These are phyloP conservation scores for Poeciliopsis turneri DNA, from an alignment of 2,797 vertebrate species.

Conservation along the genomic window DNA sequence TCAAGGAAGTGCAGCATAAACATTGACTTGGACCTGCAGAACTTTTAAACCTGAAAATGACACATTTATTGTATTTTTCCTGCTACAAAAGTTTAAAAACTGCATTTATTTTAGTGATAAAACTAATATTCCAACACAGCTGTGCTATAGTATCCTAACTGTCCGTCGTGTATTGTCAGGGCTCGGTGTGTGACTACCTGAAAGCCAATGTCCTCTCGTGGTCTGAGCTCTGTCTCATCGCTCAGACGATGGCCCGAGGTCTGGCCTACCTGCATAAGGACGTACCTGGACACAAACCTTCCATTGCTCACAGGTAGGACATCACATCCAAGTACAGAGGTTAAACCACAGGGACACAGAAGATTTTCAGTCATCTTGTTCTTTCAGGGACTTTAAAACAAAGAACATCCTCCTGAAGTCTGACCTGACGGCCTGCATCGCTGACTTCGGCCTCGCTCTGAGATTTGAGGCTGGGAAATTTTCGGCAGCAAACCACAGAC, in stretches of 20 bases:
- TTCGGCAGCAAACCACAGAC: conserved; percentile 93
- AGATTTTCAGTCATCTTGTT: neutral
- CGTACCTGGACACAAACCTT: conserved; percentile 93
- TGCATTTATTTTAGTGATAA: neutral
- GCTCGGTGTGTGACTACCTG: conserved; percentile 93
- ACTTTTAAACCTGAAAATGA: neutral
- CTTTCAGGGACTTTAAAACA: conserved; percentile 94
- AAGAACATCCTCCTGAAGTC: conserved; percentile 96
- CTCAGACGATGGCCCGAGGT: conserved; percentile 90
- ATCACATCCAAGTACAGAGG: neutral
- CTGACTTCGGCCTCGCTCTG: conserved; percentile 95
- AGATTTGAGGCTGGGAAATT: conserved; percentile 97
- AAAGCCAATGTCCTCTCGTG: conserved; percentile 96
- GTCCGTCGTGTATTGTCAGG: conserved; percentile 71
- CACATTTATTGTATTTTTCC: neutral
- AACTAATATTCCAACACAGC: neutral
- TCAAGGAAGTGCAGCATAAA: neutral
- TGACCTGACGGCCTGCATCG: conserved; percentile 92
- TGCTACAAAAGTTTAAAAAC: neutral
- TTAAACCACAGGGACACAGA: no score
- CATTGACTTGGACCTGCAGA: neutral
- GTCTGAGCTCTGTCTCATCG: conserved; percentile 94
- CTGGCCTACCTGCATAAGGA: conserved; percentile 97
- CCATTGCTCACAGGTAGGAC: conserved; percentile 90
- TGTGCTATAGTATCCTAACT: neutral